Conservation (phyloP, 2,797 vertebrate genomes). For the Syndactyla subalaris region DNA sequence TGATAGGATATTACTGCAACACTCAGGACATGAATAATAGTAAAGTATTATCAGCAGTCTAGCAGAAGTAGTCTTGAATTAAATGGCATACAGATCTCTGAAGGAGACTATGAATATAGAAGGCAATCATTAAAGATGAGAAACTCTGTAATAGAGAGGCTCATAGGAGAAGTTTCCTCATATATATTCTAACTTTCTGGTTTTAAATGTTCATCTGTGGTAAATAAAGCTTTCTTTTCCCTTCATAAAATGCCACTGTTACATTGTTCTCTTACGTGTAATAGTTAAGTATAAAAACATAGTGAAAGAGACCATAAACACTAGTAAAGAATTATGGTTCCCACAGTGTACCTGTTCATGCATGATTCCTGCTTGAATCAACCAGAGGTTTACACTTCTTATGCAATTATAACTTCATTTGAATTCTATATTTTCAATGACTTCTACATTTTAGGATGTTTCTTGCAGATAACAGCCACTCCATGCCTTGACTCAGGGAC, state of each 20-base stretch:
- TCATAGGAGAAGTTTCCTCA: background rate
- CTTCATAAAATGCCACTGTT: background rate
- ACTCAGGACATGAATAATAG: background rate
- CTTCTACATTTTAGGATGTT: background rate
- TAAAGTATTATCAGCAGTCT: background rate
- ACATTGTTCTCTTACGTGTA: background rate
- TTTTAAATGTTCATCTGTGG: background rate
- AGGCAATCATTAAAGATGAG: background rate
- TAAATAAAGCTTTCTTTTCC: background rate
- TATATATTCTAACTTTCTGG: background rate
- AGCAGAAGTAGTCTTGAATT: conserved; percentile 18
- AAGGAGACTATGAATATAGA: background rate
- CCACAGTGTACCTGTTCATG: accelerated
- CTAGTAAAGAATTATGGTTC: background rate
- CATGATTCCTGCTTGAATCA: background rate
- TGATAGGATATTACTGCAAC: background rate
- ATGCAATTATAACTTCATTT: background rate
- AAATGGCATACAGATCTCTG: background rate
- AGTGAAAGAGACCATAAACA: background rate
- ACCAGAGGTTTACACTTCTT: background rate
- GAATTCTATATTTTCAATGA: background rate
- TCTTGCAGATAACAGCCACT: background rate
- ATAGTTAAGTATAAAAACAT: background rate
- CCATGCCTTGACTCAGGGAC: background rate
- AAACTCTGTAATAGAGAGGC: background rate